Conservation (phyloP, 2,888 invertebrate species). For the Campoletis raptor region DNA sequence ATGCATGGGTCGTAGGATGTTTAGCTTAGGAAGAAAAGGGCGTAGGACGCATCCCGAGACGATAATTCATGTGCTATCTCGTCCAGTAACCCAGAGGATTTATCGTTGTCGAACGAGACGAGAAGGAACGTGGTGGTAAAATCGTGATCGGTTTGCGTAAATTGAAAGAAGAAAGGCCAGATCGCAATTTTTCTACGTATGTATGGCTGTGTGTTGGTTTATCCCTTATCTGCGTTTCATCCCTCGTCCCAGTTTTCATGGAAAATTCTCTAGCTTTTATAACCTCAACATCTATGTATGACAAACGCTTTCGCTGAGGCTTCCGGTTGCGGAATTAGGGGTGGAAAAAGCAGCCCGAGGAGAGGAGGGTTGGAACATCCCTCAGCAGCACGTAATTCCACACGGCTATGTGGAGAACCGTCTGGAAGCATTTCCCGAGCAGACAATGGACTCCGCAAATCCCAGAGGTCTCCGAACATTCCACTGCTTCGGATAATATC, state of each 20-base stretch:
- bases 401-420: slow-evolving; percentile 57
- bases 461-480: slow-evolving; percentile 65
- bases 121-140: slow-evolving; percentile 40
- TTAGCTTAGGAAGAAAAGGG: neutral
- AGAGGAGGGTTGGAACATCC: slow-evolving; percentile 49
- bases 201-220: slow-evolving; percentile 2
- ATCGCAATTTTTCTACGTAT: neutral
- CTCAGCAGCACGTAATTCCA: slow-evolving; percentile 65
- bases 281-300: slow-evolving; percentile 37
- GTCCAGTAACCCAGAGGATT: slow-evolving; percentile 31
- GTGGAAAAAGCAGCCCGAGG: neutral
- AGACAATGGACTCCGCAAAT: slow-evolving; percentile 72
- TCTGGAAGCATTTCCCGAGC: slow-evolving; percentile 52
- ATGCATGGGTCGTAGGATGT: slow-evolving; percentile 8
- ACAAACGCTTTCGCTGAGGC: slow-evolving; percentile 35
- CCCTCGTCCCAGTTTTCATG: slow-evolving; percentile 20
- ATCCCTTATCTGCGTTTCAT: slow-evolving; percentile 7
- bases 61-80: slow-evolving; percentile 53
- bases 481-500: slow-evolving; percentile 67
- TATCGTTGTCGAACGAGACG: slow-evolving; percentile 53
- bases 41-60: neutral
- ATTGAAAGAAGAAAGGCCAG: slow-evolving; percentile 31
- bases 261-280: slow-evolving; percentile 30
- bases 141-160: slow-evolving; percentile 57
- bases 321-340: slow-evolving; percentile 15